Evolutionary conservation across 2,797 vertebrate species (phyloP).

Genomic region (Sparus aurata): DNA sequence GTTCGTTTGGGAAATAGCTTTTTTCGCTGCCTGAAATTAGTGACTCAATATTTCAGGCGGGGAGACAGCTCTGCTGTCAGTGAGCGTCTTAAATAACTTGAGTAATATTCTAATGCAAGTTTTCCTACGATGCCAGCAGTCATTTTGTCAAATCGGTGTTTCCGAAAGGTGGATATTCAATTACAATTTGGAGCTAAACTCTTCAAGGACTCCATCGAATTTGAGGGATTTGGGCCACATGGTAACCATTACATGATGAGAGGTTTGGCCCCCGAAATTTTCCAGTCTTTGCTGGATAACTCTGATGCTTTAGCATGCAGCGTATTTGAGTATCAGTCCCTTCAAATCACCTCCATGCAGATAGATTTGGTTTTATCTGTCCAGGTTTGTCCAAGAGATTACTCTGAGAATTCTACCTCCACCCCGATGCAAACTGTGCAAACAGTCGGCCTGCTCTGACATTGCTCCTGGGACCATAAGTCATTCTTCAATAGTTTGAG

Average conservation of each 20-base stretch:
- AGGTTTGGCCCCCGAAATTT: background rate
- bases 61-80: constrained; percentile 7
- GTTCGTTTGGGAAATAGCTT: constrained; percentile 26
- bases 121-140: constrained; percentile 12
- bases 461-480: background rate
- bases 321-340: background rate
- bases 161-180: constrained; percentile 13
- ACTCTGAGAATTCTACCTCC: background rate
- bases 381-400: background rate
- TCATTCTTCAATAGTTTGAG: background rate
- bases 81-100: constrained; percentile 24
- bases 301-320: background rate
- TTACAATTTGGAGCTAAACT: constrained; percentile 17
- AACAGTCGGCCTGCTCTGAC: background rate
- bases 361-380: background rate
- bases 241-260: background rate
- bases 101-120: constrained; percentile 16
- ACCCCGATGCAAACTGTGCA: background rate
- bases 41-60: constrained; percentile 36
- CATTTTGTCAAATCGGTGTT: constrained; percentile 22
- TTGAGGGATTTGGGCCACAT: background rate
- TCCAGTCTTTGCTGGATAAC: background rate
- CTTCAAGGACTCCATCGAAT: background rate
- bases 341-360: background rate
- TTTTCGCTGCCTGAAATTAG: constrained; percentile 25